Evolutionary conservation across 2,888 invertebrate genomes (phyloP), one percentile per base, ranked within the genome.

Genomic region (Agrotis segetum): DNA sequence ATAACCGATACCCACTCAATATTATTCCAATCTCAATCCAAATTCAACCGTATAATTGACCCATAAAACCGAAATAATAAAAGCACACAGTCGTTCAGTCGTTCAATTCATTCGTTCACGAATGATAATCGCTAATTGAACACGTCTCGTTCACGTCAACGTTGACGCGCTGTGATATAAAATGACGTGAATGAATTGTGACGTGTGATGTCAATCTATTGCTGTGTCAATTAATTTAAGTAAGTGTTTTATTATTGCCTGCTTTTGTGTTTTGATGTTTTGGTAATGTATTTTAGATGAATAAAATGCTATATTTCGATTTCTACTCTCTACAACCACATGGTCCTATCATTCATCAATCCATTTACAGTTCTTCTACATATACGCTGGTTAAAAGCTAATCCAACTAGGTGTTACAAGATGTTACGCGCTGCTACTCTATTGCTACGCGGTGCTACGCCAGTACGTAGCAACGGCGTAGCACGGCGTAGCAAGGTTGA

Each of bases 121-220:
- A 73, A 76, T 72, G 70, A 69, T 85, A 74, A 85, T 80, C 79
- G 75, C 71, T 85, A 85, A 85, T 86, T 86, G 84, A 85, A 79
- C 87, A 85, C 72, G 79, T 79, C 77, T 68, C 68, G 44, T 66
- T 53, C 67, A 73, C 70, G 72, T 83, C 77, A 72, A 71, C 59
- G 77, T 58, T 77, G 80, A 82, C 74, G 46, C 55, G 67, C 40
- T 62, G 52, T 62, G 69, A 83, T 84, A 85, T 79, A 74, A 85
- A 83, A 79, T 83, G 72, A 83, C 71, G 56, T 16, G 67, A 72
- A 67, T 67, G 47, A 73, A 58, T 59, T 47, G 59, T 46, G 66
- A 78, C 69, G 71, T 74, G 65, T 67, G 67, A 64, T 61, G 64
- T 68, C 75, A 74, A 56, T 34, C 66, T 65, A 66, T 68, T 67